Base-by-base conservation (phyloP, 2,888 invertebrate genomes). In the Hanleya hanleyi region DNA sequence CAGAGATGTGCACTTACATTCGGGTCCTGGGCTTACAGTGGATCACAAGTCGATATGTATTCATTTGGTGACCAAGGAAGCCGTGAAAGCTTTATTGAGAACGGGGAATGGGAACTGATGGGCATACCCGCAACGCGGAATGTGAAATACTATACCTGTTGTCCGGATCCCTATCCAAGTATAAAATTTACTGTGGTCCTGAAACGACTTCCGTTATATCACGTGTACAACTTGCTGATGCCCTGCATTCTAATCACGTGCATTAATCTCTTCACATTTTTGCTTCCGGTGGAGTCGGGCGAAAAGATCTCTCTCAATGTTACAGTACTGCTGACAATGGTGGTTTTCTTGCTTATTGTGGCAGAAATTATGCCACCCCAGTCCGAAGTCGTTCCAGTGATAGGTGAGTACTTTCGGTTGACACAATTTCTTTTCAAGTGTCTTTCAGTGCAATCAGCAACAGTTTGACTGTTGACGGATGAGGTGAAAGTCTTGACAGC, bases 131-230 rank as follows among this genome's bases (percentile, higher is more conserved):
- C 22, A n/a, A 29, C 15, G 29, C 49, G 68, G 6, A 22, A 67
- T 50, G 69, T 35, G 3, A 32, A 41, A 33, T 41, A 22, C 22
- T 74, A 74, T 49, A 12, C 15, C 3, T 74, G 74, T 47, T 74
- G 74, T 29, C 15, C 36, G 1, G 64, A 71, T 33, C 65, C 75
- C 18, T 74, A 57, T 51, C 68, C 69, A 9, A 71, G 71, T 50
- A 50, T 74, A 1, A 74, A 61, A 6, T 74, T 74, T 67, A 70
- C 37, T n/a, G 35, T 71, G 4, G 67, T 71, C 7, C 32, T 74
- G 35, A 49, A 64, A 26, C 64, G 64, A 37, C 64, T 64, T 37
- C 64, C 64, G 38, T 29, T 64, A 18, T 64, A 64, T 37, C 38
- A 64, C n/a, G 38, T 64, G 36, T 64, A 64, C 38, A 64, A 64